These are phyloP conservation scores for Falco cherrug DNA, from an alignment of 2,797 vertebrate species.

Conservation along the genomic window DNA sequence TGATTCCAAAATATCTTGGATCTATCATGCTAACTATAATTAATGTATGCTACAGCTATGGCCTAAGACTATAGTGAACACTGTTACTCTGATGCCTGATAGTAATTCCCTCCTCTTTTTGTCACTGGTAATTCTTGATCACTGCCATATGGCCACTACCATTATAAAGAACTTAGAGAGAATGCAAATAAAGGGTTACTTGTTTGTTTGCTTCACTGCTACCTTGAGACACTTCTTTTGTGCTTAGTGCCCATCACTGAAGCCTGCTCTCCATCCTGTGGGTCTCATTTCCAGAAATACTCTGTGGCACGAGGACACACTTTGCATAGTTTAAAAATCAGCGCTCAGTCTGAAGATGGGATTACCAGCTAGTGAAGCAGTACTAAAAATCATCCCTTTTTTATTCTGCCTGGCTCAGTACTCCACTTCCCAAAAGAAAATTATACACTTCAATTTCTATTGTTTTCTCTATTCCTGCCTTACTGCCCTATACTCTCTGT, in stretches of 20 bases:
- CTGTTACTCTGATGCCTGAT: background rate
- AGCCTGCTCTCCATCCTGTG: background rate
- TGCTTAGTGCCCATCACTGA: background rate
- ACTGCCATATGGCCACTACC: background rate
- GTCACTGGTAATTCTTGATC: background rate
- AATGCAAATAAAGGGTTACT: background rate
- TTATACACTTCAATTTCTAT: background rate
- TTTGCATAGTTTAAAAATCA: conserved; percentile 21
- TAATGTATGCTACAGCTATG: background rate
- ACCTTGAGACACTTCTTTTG: background rate
- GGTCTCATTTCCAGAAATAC: background rate
- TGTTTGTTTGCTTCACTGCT: background rate
- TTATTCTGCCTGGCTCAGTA: background rate
- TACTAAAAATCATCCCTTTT: background rate
- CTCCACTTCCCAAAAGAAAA: background rate
- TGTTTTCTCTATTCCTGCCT: background rate
- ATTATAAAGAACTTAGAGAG: background rate
- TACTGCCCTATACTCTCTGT: background rate
- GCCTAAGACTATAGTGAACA: background rate
- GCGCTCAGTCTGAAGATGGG: background rate
- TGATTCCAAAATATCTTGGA: background rate
- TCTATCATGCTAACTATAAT: background rate
- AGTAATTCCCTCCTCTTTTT: background rate
- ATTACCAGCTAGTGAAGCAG: background rate
- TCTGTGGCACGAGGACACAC: background rate